Evolutionary conservation across 2,888 invertebrate genomes (phyloP).

Genomic region (Eupeodes luniger): DNA sequence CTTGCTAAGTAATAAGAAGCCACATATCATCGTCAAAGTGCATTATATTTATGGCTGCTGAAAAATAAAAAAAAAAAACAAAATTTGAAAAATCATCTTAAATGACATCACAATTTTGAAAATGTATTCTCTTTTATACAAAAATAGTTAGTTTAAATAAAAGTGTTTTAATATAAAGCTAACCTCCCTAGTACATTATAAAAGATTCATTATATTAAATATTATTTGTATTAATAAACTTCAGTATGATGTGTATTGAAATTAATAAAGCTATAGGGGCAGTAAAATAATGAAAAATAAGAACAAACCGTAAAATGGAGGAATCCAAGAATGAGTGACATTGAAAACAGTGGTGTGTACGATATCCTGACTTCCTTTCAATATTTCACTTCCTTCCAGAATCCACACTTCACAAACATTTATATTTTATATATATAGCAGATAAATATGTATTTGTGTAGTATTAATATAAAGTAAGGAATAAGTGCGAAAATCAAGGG

Average conservation of each 20-base stretch:
- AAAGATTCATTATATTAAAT: too few relatives aligned
- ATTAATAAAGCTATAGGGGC: slow-evolving; percentile 5
- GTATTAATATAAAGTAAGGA: slow-evolving; percentile 49
- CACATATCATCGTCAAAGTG: too few relatives aligned
- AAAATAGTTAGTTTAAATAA: too few relatives aligned
- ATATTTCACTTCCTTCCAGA: slow-evolving; percentile 66
- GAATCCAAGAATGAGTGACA: slow-evolving; percentile 28
- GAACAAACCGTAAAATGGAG: background rate
- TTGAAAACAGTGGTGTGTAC: slow-evolving; percentile 49
- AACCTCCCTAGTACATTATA: too few relatives aligned
- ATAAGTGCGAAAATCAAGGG: slow-evolving; percentile 70
- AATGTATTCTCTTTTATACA: too few relatives aligned
- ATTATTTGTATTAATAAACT: slow-evolving; percentile 2
- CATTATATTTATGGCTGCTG: too few relatives aligned
- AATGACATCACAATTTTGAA: too few relatives aligned
- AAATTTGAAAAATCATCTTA: too few relatives aligned
- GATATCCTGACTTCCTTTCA: slow-evolving; percentile 66
- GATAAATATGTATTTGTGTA: too few relatives aligned
- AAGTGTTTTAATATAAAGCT: too few relatives aligned
- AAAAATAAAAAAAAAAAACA: too few relatives aligned
- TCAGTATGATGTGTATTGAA: slow-evolving; percentile 14
- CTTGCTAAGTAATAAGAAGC: too few relatives aligned
- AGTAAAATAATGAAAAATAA: background rate
- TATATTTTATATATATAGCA: background rate
- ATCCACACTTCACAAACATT: slow-evolving; percentile 1